A percentile compares a stretch with the other conserved stretches of the same genome.
Conservation (phyloP, 2,888 invertebrate genomes). For the Cynaeus angustus region DNA sequence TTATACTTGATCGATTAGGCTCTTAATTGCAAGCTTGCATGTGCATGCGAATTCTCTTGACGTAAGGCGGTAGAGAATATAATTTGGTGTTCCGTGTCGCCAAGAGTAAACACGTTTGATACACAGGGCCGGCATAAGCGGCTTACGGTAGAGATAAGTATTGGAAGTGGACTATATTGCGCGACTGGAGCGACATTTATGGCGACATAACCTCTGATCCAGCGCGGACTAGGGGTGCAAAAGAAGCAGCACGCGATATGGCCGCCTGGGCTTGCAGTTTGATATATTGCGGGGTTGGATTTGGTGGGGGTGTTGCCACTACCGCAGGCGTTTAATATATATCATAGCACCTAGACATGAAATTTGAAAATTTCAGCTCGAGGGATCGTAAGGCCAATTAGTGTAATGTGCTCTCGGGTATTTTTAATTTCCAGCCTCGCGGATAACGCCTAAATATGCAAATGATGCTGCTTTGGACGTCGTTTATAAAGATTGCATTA, state of each 20-base stretch:
- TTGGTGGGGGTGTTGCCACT: conserved; percentile 55
- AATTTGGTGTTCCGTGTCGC: conserved; percentile 22
- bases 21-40: conserved; percentile 35
- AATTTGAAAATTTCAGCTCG: conserved; percentile 61
- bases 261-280: conserved; percentile 50
- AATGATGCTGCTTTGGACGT: conserved; percentile 55
- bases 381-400: conserved; percentile 60
- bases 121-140: conserved; percentile 35
- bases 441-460: conserved; percentile 62
- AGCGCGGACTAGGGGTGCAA: conserved; percentile 22
- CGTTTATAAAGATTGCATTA: conserved; percentile 60
- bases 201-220: conserved; percentile 48
- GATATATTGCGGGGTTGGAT: conserved; percentile 57
- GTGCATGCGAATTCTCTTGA: conserved; percentile 18
- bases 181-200: conserved; percentile 44
- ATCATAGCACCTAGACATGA: conserved; percentile 58
- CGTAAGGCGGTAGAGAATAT: conserved; percentile 13
- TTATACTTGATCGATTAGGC: conserved; percentile 22
- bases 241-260: conserved; percentile 49
- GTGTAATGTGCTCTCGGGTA: conserved; percentile 57
- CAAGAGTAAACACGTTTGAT: conserved; percentile 20
- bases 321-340: conserved; percentile 57
- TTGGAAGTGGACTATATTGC: conserved; percentile 46
- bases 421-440: conserved; percentile 61
- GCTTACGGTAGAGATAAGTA: conserved; percentile 39